phyloP scores from a whole-genome alignment of 1,140 invertebrate genomes.

The Elymnias hypermnestra region DNA sequence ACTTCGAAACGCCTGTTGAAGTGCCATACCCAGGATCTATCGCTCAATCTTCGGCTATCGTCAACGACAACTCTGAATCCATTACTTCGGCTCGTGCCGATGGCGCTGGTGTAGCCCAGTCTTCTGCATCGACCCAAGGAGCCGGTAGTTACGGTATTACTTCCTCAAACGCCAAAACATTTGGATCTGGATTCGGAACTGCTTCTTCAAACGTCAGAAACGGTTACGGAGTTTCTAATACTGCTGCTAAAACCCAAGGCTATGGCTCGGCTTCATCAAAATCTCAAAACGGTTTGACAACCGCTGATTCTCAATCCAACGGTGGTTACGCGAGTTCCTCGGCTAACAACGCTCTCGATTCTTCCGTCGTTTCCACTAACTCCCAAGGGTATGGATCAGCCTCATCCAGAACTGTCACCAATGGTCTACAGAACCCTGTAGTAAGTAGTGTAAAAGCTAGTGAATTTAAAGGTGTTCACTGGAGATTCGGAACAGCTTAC shows the following conservation, averaged over 20 bases:
- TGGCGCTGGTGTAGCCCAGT: slow-evolving; percentile 43
- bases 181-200: slow-evolving; percentile 29
- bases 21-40: slow-evolving; percentile 25
- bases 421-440: slow-evolving; percentile 14
- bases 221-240: slow-evolving; percentile 31
- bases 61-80: slow-evolving; percentile 37
- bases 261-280: slow-evolving; percentile 18
- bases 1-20: slow-evolving; percentile 40
- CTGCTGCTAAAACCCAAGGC: slow-evolving; percentile 33
- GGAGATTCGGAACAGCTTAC: slow-evolving; percentile 51
- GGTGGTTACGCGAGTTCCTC: slow-evolving; percentile 39
- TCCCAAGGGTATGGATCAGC: slow-evolving; percentile 35
- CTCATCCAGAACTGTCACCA: slow-evolving; percentile 40
- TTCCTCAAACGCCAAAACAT: slow-evolving; percentile 46
- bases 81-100: slow-evolving; percentile 40
- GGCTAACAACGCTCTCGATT: slow-evolving; percentile 34
- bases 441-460: slow-evolving; percentile 29
- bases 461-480: slow-evolving; percentile 30
- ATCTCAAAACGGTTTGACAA: slow-evolving; percentile 22
- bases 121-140: slow-evolving; percentile 42
- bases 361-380: slow-evolving; percentile 32
- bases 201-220: slow-evolving; percentile 48
- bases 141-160: slow-evolving; percentile 38
- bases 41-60: slow-evolving; percentile 38
- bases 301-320: slow-evolving; percentile 29